A percentile compares a stretch with the other conserved stretches of the same genome.
Conservation (phyloP, 2,888 invertebrate species). For the Odontothrips loti region DNA sequence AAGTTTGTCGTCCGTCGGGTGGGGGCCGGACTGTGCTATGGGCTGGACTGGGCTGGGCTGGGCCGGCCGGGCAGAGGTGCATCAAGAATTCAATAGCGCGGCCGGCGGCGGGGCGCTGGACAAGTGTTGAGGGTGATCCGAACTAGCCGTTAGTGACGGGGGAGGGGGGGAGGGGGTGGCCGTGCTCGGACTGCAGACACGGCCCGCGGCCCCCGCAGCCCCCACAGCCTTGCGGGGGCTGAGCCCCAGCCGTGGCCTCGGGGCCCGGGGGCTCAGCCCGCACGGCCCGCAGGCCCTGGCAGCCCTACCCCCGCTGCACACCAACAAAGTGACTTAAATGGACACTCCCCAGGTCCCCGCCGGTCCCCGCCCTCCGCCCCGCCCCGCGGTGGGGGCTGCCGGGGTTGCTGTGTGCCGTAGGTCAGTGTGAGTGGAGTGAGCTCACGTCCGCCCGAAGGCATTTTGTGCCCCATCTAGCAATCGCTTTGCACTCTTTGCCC, state of each 20-base stretch:
- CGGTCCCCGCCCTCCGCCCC: background rate
- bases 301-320: background rate
- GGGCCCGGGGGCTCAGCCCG: background rate
- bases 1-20: no score
- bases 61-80: no score
- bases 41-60: no score
- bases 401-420: background rate
- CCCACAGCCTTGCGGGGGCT: no score
- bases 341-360: background rate
- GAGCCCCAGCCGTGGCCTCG: no score
- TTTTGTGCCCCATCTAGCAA: no score
- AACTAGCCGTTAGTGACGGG: background rate
- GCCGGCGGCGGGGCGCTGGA: background rate
- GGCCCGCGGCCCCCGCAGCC: background rate
- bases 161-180: background rate
- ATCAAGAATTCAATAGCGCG: conserved; percentile 21
- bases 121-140: conserved; percentile 1
- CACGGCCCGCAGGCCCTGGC: background rate
- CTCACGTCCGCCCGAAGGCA: no score
- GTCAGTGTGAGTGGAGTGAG: background rate
- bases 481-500: no score
- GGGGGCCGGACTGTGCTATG: no score
- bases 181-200: conserved; percentile 5
- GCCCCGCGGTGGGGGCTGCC: background rate
- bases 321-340: conserved; percentile 15